phyloP scores from a whole-genome alignment of 2,888 invertebrate genomes.

The Acanthosepion lycidas region DNA sequence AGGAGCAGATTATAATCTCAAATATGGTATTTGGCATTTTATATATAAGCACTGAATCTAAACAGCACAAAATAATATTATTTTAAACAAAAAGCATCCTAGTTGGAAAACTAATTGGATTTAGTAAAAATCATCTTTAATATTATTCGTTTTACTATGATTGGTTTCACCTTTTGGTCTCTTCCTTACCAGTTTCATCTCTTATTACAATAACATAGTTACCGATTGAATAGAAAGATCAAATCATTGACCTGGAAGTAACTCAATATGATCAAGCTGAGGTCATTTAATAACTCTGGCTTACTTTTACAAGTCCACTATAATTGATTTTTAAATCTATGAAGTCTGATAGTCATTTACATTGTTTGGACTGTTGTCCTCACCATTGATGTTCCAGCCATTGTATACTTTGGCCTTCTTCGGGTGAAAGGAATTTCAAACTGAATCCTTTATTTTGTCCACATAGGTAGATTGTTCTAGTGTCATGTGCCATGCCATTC shows the following conservation, averaged over 20 bases:
- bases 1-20: too few relatives aligned
- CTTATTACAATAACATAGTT: not conserved
- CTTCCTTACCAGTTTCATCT: not conserved
- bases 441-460: too few relatives aligned
- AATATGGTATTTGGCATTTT: too few relatives aligned
- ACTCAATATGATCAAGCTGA: not conserved
- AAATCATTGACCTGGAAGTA: not conserved
- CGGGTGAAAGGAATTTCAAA: too few relatives aligned
- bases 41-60: not conserved
- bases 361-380: too few relatives aligned
- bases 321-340: not conserved
- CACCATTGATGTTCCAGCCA: too few relatives aligned
- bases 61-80: not conserved
- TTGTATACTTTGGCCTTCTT: too few relatives aligned
- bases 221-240: not conserved
- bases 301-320: not conserved
- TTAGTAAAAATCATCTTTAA: not conserved
- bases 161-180: not conserved
- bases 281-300: not conserved
- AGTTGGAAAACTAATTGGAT: not conserved
- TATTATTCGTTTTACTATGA: not conserved
- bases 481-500: too few relatives aligned
- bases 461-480: too few relatives aligned
- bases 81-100: not conserved
- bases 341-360: too few relatives aligned